Conservation (phyloP, 2,888 invertebrate species). For the Caenorhabditis panamensis region DNA sequence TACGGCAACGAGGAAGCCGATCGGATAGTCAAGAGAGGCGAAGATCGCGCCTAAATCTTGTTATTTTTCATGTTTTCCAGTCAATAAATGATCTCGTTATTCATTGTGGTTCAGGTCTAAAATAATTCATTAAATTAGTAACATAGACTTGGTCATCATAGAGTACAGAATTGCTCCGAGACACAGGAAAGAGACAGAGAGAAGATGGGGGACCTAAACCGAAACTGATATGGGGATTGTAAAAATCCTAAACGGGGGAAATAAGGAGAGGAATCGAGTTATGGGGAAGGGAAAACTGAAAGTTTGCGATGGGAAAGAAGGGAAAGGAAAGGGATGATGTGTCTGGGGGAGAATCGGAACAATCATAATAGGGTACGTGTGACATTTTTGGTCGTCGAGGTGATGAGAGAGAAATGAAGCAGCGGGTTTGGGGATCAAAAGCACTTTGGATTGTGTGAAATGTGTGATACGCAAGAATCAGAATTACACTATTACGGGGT, state of each 20-base stretch:
- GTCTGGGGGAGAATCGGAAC: not conserved
- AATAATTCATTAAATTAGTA: conserved; percentile 7
- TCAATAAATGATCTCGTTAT: too few relatives aligned
- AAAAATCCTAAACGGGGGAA: not conserved
- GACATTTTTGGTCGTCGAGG: not conserved
- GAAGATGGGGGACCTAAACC: conserved; percentile 3
- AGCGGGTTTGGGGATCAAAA: not conserved
- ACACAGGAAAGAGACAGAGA: not conserved
- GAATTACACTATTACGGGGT: not conserved
- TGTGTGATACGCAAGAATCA: not conserved
- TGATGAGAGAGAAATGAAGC: not conserved
- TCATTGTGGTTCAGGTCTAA: too few relatives aligned
- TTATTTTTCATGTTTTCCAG: too few relatives aligned
- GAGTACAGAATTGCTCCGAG: not conserved
- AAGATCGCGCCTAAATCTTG: too few relatives aligned
- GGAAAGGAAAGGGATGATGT: not conserved
- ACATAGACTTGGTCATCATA: too few relatives aligned
- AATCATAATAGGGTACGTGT: not conserved
- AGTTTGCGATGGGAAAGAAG: not conserved
- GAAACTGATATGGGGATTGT: conserved; percentile 9
- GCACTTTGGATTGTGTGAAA: not conserved
- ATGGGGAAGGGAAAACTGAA: not conserved
- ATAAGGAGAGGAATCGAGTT: not conserved
- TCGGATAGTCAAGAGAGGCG: not conserved
- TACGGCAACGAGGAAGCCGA: not conserved